Evolutionary conservation across 2,113 vertebrate genomes (phyloP).

Genomic region (Ptilonorhynchus violaceus): DNA sequence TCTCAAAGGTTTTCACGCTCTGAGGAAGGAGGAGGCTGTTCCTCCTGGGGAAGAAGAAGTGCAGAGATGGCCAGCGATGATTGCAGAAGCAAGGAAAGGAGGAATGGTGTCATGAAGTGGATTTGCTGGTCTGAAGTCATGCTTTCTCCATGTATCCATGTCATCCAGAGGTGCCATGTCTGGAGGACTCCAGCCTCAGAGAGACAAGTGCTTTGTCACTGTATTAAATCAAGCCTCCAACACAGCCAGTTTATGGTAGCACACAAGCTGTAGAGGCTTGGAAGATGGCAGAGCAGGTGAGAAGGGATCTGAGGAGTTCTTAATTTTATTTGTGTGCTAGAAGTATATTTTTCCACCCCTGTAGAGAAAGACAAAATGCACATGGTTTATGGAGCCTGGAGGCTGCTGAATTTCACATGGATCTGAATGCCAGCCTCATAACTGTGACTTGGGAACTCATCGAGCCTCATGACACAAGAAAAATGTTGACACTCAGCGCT

Average conservation of each 20-base stretch:
- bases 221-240: background rate
- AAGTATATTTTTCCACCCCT: background rate
- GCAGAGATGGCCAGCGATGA: background rate
- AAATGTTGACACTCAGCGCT: background rate
- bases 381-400: fast-evolving
- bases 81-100: background rate
- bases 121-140: background rate
- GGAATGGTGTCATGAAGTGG: background rate
- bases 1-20: background rate
- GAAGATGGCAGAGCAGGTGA: background rate
- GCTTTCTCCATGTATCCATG: background rate
- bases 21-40: background rate
- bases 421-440: background rate
- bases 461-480: background rate
- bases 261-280: background rate
- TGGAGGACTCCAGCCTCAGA: background rate
- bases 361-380: background rate
- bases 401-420: background rate
- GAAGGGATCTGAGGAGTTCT: background rate
- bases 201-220: background rate
- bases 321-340: background rate
- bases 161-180: background rate
- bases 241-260: background rate
- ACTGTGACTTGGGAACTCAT: background rate
- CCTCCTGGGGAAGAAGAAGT: background rate